Percentiles rank a stretch among this genome's conserved stretches.
These are phyloP conservation scores for Hippocampus kuda DNA, from an alignment of 2,797 vertebrate genomes.

Conservation along the genomic window DNA sequence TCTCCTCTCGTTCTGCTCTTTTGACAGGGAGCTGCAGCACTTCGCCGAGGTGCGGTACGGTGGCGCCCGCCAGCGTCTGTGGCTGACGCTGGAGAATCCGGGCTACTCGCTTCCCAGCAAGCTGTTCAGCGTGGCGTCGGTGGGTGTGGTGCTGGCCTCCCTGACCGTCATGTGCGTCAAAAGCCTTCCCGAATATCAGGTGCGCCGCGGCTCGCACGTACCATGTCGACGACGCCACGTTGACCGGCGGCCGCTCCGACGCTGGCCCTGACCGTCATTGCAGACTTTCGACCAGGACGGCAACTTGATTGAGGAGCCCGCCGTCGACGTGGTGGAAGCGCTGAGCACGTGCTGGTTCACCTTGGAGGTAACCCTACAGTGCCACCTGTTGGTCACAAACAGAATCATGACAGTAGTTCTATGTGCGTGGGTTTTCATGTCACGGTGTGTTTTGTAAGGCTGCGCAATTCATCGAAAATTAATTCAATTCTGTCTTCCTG, in stretches of 20 bases:
- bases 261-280: background rate
- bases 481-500: too few species aligned
- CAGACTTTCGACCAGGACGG: conserved; percentile 67
- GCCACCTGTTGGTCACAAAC: too few species aligned
- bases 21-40: conserved; percentile 74
- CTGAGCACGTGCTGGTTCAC: conserved; percentile 98
- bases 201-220: conserved; percentile 2
- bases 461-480: too few species aligned
- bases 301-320: conserved; percentile 68
- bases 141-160: conserved; percentile 84
- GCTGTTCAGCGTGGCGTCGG: conserved; percentile 91
- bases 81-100: conserved; percentile 96
- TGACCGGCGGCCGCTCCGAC: too few species aligned
- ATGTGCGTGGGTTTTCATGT: background rate
- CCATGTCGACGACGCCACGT: too few species aligned
- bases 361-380: too few species aligned
- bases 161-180: conserved; percentile 92
- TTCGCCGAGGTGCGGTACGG: conserved; percentile 80
- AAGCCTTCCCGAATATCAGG: conserved; percentile 90
- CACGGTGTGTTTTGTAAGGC: too few species aligned
- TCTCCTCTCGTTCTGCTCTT: too few species aligned
- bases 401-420: too few species aligned
- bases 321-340: conserved; percentile 79
- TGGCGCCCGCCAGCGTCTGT: conserved; percentile 78
- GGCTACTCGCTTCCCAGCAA: conserved; percentile 96